Percentiles rank a stretch among this genome's conserved stretches.
Evolutionary conservation across 2,888 invertebrate genomes (phyloP).

Genomic region (Lissonota sp.): DNA sequence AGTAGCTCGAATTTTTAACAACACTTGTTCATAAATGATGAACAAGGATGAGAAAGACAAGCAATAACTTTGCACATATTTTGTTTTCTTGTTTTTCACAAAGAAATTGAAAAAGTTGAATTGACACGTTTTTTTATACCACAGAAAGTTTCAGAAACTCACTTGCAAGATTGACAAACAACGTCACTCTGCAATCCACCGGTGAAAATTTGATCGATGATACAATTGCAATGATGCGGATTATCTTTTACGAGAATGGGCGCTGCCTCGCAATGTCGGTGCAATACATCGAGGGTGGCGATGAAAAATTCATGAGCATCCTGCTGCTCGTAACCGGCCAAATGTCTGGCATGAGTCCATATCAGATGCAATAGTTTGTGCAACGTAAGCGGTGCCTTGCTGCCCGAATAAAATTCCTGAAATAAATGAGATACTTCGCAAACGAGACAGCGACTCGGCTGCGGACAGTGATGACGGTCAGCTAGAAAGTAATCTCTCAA

Average conservation of each 20-base stretch:
- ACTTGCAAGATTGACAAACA: conserved; percentile 97
- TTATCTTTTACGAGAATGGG: conserved; percentile 81
- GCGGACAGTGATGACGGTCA: conserved; percentile 94
- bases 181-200: conserved; percentile 98
- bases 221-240: conserved; percentile 92
- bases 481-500: conserved; percentile 97
- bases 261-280: conserved; percentile 90
- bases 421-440: conserved; percentile 98
- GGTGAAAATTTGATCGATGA: conserved; percentile 98
- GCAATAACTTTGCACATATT: no score
- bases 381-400: conserved; percentile 93
- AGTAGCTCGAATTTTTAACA: no score
- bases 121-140: no score
- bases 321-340: conserved; percentile 98
- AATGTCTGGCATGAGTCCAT: conserved; percentile 98
- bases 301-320: conserved; percentile 99
- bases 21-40: no score
- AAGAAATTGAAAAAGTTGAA: no score
- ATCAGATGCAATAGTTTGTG: conserved; percentile 96
- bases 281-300: conserved; percentile 96
- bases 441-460: conserved; percentile 93
- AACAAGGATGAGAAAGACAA: no score
- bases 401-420: conserved; percentile 98
- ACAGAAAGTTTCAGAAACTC: conserved; percentile 75
- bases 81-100: no score